These are phyloP conservation scores for Callyntrura sp. DNA, from an alignment of 2,888 invertebrate species.

Conservation along the genomic window DNA sequence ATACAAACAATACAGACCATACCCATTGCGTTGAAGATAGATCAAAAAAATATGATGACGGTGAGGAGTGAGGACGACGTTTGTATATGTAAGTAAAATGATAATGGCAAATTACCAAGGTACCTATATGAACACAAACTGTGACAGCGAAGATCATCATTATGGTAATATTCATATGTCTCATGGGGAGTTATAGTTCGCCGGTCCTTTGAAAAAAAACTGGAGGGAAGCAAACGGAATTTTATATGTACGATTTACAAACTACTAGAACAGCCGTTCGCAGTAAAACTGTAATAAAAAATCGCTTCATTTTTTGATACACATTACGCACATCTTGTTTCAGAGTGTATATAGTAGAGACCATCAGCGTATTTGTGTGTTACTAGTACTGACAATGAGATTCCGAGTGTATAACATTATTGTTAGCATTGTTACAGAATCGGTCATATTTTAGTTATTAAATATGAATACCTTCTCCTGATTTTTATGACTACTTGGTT, in stretches of 20 bases:
- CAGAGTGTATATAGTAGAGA: not conserved
- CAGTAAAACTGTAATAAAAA: conserved; percentile 48
- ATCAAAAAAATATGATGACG: conserved; percentile 32
- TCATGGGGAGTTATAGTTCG: conserved; percentile 70
- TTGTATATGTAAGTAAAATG: conserved; percentile 32
- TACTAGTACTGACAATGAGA: not conserved
- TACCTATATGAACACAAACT: conserved; percentile 51
- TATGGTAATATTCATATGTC: conserved; percentile 60
- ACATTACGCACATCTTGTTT: not conserved
- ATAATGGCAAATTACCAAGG: conserved; percentile 54
- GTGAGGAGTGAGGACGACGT: conserved; percentile 30
- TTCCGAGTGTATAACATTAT: not conserved
- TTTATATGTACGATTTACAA: conserved; percentile 61
- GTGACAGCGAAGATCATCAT: conserved; percentile 52
- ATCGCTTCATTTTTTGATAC: not conserved
- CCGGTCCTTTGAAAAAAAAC: conserved; percentile 71
- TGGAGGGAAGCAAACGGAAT: conserved; percentile 49
- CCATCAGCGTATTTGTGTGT: not conserved
- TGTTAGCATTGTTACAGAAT: not conserved
- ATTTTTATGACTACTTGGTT: not conserved
- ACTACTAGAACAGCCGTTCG: conserved; percentile 54
- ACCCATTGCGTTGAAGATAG: not conserved
- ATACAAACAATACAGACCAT: not conserved
- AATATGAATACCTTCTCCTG: conserved; percentile 25
- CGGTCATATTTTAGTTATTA: not conserved